Evolutionary conservation across 1,140 invertebrate genomes (phyloP).

Genomic region (Brachystomella parvula): DNA sequence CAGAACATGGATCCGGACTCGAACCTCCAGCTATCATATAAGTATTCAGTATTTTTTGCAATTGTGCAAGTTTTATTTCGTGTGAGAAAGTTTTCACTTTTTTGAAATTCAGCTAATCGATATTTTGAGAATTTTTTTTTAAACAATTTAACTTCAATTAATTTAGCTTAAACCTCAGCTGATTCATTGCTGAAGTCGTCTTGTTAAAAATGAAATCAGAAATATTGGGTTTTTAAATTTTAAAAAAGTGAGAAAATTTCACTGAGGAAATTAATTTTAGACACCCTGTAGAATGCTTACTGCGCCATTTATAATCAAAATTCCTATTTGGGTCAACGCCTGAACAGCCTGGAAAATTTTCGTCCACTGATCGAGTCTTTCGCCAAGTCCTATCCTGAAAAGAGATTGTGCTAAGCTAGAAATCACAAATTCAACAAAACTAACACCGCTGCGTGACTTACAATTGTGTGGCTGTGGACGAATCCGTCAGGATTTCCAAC

Average conservation of each 20-base stretch:
- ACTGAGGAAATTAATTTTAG: no score
- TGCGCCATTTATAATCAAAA: constrained; percentile 48
- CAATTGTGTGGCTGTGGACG: constrained; percentile 37
- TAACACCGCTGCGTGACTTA: constrained; percentile 9
- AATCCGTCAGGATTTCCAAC: constrained; percentile 56
- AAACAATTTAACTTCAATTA: no score
- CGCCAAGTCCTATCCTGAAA: constrained; percentile 54
- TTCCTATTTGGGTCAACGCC: constrained; percentile 67
- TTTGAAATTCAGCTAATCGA: no score
- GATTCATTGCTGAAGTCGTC: no score
- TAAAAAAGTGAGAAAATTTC: no score
- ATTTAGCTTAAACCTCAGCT: no score
- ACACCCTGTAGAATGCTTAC: not conserved
- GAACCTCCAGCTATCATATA: constrained; percentile 55
- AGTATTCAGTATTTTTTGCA: not conserved
- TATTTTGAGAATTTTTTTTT: no score
- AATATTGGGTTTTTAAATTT: no score
- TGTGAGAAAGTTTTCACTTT: no score
- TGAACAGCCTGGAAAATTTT: constrained; percentile 45
- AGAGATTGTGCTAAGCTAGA: not conserved
- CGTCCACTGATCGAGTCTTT: constrained; percentile 51
- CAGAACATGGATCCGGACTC: constrained; percentile 76
- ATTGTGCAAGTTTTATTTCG: not conserved
- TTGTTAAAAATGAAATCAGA: no score
- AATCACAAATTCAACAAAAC: not conserved